These are phyloP conservation scores for Drosophila kepulauana DNA, from an alignment of 1,140 invertebrate genomes.

Conservation along the genomic window DNA sequence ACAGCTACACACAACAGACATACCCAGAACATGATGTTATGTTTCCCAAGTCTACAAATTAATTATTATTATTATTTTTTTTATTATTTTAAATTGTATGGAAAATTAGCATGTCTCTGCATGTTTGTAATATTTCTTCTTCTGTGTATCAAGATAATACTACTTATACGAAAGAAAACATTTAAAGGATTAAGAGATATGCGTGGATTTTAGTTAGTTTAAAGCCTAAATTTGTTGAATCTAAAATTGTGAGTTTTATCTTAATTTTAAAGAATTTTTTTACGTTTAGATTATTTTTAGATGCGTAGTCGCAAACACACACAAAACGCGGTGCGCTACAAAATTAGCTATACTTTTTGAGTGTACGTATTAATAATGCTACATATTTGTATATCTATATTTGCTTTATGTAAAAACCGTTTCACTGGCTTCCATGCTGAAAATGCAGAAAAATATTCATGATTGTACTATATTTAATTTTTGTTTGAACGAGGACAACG, in stretches of 20 bases:
- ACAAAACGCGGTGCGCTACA: neutral
- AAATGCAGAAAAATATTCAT: constrained; percentile 63
- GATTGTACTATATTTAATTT: constrained; percentile 62
- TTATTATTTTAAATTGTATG: constrained; percentile 17
- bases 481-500: constrained; percentile 58
- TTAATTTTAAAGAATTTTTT: constrained; percentile 58
- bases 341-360: constrained; percentile 56
- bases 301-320: constrained; percentile 9
- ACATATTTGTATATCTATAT: constrained; percentile 41
- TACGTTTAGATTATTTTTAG: constrained; percentile 39
- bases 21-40: constrained; percentile 15
- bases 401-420: constrained; percentile 71
- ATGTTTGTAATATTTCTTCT: constrained; percentile 16
- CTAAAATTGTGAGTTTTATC: constrained; percentile 71
- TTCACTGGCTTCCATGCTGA: constrained; percentile 75
- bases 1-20: constrained; percentile 34
- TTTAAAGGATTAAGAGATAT: constrained; percentile 18
- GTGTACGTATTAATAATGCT: constrained; percentile 46
- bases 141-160: constrained; percentile 21
- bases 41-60: constrained; percentile 13
- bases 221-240: constrained; percentile 65
- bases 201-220: constrained; percentile 39
- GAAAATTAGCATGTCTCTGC: constrained; percentile 19
- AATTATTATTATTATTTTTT: neutral
- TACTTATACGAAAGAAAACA: constrained; percentile 9